Conservation (phyloP, 2,888 invertebrate genomes). For the Himalopsyche anomala region DNA sequence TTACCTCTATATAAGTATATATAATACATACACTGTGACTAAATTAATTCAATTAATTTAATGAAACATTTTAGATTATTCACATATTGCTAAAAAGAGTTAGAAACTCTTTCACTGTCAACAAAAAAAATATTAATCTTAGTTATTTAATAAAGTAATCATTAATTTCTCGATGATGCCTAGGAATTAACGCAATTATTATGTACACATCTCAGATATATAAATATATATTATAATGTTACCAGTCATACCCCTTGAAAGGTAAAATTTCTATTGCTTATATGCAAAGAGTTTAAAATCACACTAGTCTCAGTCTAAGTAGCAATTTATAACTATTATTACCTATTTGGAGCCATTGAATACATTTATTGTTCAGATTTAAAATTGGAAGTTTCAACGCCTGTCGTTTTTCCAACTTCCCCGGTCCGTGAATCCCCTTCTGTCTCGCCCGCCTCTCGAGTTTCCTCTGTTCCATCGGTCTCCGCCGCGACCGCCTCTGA, state of each 20-base stretch:
- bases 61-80: background rate
- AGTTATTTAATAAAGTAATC: background rate
- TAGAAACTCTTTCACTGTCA: constrained; percentile 14
- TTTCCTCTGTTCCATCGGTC: constrained; percentile 63
- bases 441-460: constrained; percentile 63
- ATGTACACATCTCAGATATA: background rate
- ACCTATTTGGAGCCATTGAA: constrained; percentile 73
- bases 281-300: constrained; percentile 67
- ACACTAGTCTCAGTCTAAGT: constrained; percentile 76
- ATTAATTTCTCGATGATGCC: background rate
- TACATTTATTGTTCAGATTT: background rate
- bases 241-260: constrained; percentile 60
- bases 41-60: background rate
- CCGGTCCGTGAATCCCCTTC: constrained; percentile 72
- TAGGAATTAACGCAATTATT: background rate
- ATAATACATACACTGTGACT: constrained; percentile 11
- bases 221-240: constrained; percentile 45
- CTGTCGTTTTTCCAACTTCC: constrained; percentile 77
- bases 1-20: background rate
- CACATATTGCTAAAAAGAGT: constrained; percentile 42
- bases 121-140: background rate
- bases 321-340: constrained; percentile 66
- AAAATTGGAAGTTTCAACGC: constrained; percentile 70
- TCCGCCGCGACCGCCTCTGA: constrained; percentile 63
- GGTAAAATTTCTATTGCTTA: constrained; percentile 53